phyloP scores from a whole-genome alignment of 1,140 invertebrate genomes.

The Pogonognathellus flavescens region DNA sequence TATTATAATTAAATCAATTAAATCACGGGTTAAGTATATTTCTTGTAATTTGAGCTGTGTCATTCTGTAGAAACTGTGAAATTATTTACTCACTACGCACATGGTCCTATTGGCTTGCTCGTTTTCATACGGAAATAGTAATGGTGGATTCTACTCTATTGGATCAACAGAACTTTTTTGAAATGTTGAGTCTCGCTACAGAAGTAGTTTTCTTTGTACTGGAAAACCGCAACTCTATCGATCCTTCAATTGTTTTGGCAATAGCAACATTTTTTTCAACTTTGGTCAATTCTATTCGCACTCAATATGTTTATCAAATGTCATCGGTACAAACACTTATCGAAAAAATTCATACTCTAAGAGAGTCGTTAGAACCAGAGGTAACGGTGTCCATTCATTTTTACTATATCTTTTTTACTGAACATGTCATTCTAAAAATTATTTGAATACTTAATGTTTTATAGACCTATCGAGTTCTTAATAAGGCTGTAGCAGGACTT shows the following conservation, averaged over 20 bases:
- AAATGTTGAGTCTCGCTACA: slow-evolving; percentile 52
- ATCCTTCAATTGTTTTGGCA: slow-evolving; percentile 54
- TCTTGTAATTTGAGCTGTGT: too few species aligned
- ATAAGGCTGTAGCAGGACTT: slow-evolving; percentile 74
- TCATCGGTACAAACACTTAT: slow-evolving; percentile 58
- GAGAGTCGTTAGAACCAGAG: slow-evolving; percentile 66
- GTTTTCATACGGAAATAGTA: slow-evolving; percentile 67
- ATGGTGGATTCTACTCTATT: slow-evolving; percentile 57
- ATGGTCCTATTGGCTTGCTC: slow-evolving; percentile 77
- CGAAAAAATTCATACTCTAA: slow-evolving; percentile 58
- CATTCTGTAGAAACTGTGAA: slow-evolving; percentile 76
- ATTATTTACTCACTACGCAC: slow-evolving; percentile 78
- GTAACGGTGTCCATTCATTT: slow-evolving; percentile 67
- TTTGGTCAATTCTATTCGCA: slow-evolving; percentile 63
- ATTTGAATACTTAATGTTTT: slow-evolving; percentile 50
- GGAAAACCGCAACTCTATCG: slow-evolving; percentile 57
- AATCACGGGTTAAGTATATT: too few species aligned
- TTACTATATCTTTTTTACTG: too few species aligned
- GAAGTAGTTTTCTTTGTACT: slow-evolving; percentile 62
- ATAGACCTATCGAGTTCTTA: slow-evolving; percentile 73
- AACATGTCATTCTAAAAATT: too few species aligned
- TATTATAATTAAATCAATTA: background rate
- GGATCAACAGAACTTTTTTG: slow-evolving; percentile 64
- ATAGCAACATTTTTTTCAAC: slow-evolving; percentile 61
- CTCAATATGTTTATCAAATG: slow-evolving; percentile 64